Evolutionary conservation across 2,888 invertebrate genomes (phyloP).

Genomic region (Nomada ruficornis): DNA sequence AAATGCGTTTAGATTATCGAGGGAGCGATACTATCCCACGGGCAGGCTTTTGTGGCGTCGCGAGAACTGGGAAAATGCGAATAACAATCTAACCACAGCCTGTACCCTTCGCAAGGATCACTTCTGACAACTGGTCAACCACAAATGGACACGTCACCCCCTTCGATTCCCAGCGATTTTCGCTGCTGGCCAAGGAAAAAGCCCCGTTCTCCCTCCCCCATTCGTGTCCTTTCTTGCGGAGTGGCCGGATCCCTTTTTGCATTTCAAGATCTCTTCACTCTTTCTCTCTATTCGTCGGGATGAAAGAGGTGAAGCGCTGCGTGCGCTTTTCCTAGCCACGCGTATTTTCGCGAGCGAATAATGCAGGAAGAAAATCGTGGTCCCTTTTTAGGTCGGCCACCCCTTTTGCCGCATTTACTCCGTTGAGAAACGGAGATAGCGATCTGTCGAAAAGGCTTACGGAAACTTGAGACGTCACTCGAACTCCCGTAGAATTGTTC

Average conservation of each 20-base stretch:
- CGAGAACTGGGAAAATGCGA: constrained; percentile 58
- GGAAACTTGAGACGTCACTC: constrained; percentile 63
- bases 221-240: constrained; percentile 73
- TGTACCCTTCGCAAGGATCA: constrained; percentile 46
- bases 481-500: constrained; percentile 42
- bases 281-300: constrained; percentile 67
- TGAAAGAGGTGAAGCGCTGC: constrained; percentile 79
- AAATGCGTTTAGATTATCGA: not conserved
- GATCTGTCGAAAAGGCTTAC: constrained; percentile 61
- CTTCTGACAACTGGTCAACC: constrained; percentile 81
- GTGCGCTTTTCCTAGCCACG: constrained; percentile 73
- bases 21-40: constrained; percentile 15
- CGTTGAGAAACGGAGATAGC: constrained; percentile 58
- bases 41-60: constrained; percentile 37
- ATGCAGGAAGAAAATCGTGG: constrained; percentile 52
- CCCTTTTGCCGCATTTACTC: constrained; percentile 44
- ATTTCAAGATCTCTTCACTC: constrained; percentile 71
- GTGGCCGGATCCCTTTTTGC: constrained; percentile 74
- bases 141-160: constrained; percentile 84
- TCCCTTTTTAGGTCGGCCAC: constrained; percentile 61
- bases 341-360: constrained; percentile 70
- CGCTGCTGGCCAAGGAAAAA: constrained; percentile 65
- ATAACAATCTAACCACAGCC: constrained; percentile 53
- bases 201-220: constrained; percentile 39
- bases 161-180: constrained; percentile 80